Evolutionary conservation across 2,797 vertebrate genomes (phyloP), one percentile per base, ranked within the genome.

Genomic region (Bufotes viridis): DNA sequence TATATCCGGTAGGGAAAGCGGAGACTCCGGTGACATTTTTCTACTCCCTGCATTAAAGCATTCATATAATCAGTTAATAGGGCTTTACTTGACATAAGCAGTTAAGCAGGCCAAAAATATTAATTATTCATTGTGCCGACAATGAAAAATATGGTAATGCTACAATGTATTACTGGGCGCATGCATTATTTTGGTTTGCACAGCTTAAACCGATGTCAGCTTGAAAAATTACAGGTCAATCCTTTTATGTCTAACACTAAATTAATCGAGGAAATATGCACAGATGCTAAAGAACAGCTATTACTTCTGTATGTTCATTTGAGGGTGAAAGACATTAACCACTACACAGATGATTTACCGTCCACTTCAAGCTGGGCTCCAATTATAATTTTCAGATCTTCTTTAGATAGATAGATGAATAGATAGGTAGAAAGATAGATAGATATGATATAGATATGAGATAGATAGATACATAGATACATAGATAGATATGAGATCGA

Each of bases 121-220:
- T 84, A 88, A 85, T 88, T 85, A 88, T 85, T 80, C 67, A 81
- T 85, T 12, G 53, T 17, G 82, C 78, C 53, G 60, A 84, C 87
- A 88, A 84, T 81, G 87, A 82, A 42, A 67, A 85, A 80, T 87
- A 87, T 83, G 87, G 81, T 83, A 88, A 88, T 80, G 67, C 53
- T 57, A 17, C 67, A 55, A 55, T 20, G 80, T 81, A 74, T 63
- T 81, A 85, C 76, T 74, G 63, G 82, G 58, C 7, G 11, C 63
- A 58, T 84, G 75, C 74, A 53, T 84, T 88, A 88, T 88, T 84
- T 88, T 75, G 82, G 78, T 80, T 85, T 55, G 82, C 70, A 51
- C 18, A 29, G 24, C 82, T 85, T 79, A 80, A 72, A 65, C 76
- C 49, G 55, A 51, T 88, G 87, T 85, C 87, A 88, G 53, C 63